Conservation (phyloP, 2,113 vertebrate genomes). For the Sterna hirundo region DNA sequence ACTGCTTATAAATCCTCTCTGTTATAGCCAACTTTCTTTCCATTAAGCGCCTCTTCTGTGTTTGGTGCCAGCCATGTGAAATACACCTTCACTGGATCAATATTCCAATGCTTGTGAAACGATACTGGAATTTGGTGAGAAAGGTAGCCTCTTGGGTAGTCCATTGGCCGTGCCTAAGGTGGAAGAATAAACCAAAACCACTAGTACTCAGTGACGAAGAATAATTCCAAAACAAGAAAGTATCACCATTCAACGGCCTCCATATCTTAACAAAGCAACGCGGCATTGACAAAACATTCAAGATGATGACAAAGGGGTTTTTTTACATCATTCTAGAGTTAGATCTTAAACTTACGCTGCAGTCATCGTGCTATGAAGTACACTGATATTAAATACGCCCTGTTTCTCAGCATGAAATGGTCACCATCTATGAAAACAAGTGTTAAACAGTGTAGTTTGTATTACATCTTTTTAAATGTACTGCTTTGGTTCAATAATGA, state of each 20-base stretch:
- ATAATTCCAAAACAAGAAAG: neutral
- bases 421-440: neutral
- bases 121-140: constrained; percentile 95
- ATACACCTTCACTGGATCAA: constrained; percentile 90
- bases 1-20: constrained; percentile 84
- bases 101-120: constrained; percentile 98
- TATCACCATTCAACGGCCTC: neutral
- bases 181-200: constrained; percentile 35
- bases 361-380: neutral
- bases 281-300: neutral
- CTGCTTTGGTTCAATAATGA: neutral
- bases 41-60: constrained; percentile 55
- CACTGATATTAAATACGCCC: neutral
- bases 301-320: neutral
- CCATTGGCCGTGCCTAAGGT: constrained; percentile 89
- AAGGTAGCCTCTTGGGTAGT: constrained; percentile 89
- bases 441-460: neutral
- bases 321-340: neutral
- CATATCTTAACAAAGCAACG: neutral
- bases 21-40: constrained; percentile 24
- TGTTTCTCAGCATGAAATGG: neutral
- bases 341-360: neutral
- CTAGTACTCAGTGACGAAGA: neutral
- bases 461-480: neutral
- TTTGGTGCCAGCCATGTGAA: constrained; percentile 85